Evolutionary conservation across 2,888 invertebrate genomes (phyloP).

Genomic region (Hyalella azteca): DNA sequence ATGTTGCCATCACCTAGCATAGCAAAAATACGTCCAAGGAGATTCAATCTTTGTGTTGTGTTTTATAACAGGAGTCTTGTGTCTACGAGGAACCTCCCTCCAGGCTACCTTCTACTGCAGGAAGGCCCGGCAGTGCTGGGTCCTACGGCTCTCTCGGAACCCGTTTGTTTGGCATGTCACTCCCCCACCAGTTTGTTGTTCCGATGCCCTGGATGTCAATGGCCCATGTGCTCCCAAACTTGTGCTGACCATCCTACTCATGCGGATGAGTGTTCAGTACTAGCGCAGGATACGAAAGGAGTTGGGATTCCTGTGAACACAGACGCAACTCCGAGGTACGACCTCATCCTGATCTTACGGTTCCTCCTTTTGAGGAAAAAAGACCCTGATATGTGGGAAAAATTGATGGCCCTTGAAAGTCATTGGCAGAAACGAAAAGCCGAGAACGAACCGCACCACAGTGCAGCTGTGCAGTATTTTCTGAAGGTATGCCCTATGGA

Average conservation of each 20-base stretch:
- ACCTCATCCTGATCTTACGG: constrained; percentile 72
- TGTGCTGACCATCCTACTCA: constrained; percentile 44
- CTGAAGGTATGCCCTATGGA: constrained; percentile 44
- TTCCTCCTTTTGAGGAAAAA: constrained; percentile 70
- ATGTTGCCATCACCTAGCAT: too few species aligned
- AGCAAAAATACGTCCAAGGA: too few species aligned
- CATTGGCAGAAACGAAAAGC: constrained; percentile 71
- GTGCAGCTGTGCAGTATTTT: constrained; percentile 46
- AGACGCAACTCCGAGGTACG: constrained; percentile 64
- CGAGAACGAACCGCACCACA: constrained; percentile 47
- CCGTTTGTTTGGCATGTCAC: constrained; percentile 64
- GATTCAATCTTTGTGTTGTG: not conserved
- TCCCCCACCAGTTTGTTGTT: constrained; percentile 60
- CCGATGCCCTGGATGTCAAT: constrained; percentile 48
- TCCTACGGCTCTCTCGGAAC: constrained; percentile 59
- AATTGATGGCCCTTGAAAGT: constrained; percentile 68
- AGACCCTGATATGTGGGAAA: constrained; percentile 68
- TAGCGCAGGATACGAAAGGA: constrained; percentile 44
- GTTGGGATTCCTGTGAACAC: constrained; percentile 38
- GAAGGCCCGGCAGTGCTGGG: constrained; percentile 59
- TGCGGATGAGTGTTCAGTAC: constrained; percentile 45
- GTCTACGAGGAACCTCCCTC: constrained; percentile 45
- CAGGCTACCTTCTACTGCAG: constrained; percentile 57
- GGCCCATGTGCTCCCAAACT: constrained; percentile 49
- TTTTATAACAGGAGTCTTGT: constrained; percentile 49